These are phyloP conservation scores for Acanthurus lineatus DNA, from an alignment of 2,797 vertebrate species.

Conservation along the genomic window DNA sequence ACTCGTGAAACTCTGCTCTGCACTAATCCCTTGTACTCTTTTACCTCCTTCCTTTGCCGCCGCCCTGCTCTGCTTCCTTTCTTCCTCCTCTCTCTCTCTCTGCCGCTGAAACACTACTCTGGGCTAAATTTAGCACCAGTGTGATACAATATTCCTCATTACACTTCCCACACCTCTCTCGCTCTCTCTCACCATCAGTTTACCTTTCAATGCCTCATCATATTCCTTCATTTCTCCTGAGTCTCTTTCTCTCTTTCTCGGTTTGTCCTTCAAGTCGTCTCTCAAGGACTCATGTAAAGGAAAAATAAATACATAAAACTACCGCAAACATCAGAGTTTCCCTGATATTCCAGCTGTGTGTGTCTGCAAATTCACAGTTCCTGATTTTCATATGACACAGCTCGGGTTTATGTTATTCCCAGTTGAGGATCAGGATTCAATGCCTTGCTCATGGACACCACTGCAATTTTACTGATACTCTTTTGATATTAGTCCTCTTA, in stretches of 20 bases:
- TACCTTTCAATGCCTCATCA: conserved; percentile 58
- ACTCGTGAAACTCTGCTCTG: conserved; percentile 55
- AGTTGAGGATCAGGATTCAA: neutral
- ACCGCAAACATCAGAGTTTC: neutral
- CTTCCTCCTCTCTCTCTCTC: conserved; percentile 41
- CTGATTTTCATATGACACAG: neutral
- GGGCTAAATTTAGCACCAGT: conserved; percentile 81
- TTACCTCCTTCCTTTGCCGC: conserved; percentile 34
- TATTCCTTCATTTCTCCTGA: conserved; percentile 32
- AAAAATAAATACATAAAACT: conserved; percentile 2
- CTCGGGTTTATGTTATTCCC: neutral
- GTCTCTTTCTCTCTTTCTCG: conserved; percentile 7
- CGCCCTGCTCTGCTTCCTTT: conserved; percentile 34
- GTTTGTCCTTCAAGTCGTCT: conserved; percentile 11
- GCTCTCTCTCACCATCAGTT: conserved; percentile 43
- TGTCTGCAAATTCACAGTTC: too few relatives aligned
- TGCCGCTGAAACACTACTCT: conserved; percentile 79
- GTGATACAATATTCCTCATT: conserved; percentile 78
- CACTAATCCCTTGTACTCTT: conserved; percentile 47
- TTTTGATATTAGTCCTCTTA: neutral
- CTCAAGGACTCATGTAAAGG: neutral
- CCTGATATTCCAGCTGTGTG: neutral
- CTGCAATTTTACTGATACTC: neutral
- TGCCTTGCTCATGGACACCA: neutral
- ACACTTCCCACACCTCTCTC: conserved; percentile 73